Evolutionary conservation across 1,140 invertebrate species (phyloP), one percentile per base, ranked within the genome.

Genomic region (Delia radicum): DNA sequence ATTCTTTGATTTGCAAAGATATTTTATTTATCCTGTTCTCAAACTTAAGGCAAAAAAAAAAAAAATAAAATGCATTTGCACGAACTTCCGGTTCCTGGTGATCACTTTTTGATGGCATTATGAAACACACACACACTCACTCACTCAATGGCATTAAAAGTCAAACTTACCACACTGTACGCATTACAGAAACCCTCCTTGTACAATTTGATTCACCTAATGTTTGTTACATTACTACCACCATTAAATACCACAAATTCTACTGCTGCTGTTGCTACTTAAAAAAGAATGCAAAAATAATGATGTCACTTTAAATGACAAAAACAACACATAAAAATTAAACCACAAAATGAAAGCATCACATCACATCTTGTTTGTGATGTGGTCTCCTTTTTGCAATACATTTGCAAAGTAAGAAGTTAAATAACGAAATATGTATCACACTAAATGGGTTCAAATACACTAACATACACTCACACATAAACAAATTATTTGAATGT

Each of bases 271-370:
- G 5, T 48, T 48, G 42, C 15, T n/a, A 6, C 48, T 31, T 28
- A 31, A 69, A 33, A 69, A 69, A 37, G 29, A 69, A 69, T 69
- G 65, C 65, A 69, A 37, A 69, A 69, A 69, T 69, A 69, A 69
- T 69, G 65, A 69, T 69, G 65, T 69, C 65, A 69, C 65, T 21
- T 69, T 33, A 31, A 31, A 69, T 69, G 65, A 69, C 48, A 55
- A 55, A 33, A 55, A 55, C 48, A 55, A 55, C n/a, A 55, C 48
- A 55, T 55, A 55, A 55, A 55, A 65, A 65, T n/a, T 15, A 29
- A 28, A 29, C 62, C 18, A 63, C 24, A 63, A 63, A 63, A 18
- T 26, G 10, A 63, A 26, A 63, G 26, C 13, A 24, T 63, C 18
- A 27, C 26, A 65, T 27, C 24, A 63, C 28, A 67, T 28, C 12